phyloP scores from a whole-genome alignment of 2,113 vertebrate species.

The Mixornis gularis region DNA sequence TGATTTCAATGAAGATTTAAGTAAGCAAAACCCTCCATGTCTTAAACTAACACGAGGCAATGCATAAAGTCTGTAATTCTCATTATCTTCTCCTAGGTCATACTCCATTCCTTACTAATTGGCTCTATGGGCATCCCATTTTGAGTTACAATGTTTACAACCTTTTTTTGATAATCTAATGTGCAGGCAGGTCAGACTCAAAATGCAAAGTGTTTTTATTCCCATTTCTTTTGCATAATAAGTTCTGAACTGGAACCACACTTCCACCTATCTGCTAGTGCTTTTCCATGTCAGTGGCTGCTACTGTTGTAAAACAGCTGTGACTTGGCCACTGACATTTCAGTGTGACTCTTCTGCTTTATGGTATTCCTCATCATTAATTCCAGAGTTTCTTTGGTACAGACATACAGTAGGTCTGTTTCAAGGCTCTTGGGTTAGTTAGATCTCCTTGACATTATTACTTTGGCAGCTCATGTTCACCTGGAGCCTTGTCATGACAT shows the following conservation, averaged over 20 bases:
- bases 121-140: background rate
- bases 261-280: background rate
- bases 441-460: background rate
- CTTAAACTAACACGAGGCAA: background rate
- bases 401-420: background rate
- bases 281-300: background rate
- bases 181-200: background rate
- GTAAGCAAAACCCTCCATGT: background rate
- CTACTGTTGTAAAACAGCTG: background rate
- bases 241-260: background rate
- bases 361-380: background rate
- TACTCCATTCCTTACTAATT: background rate
- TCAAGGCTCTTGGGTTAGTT: background rate
- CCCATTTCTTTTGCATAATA: background rate
- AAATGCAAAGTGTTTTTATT: background rate
- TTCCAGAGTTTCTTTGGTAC: background rate
- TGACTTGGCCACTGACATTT: background rate
- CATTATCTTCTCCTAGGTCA: slow-evolving; percentile 2
- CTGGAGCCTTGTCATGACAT: background rate
- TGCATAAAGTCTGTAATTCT: background rate
- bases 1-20: slow-evolving; percentile 12
- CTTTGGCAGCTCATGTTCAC: background rate
- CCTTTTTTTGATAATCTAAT: background rate
- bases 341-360: background rate
- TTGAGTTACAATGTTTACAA: background rate